Percentiles rank a stretch among this genome's conserved stretches.
Evolutionary conservation across 2,113 vertebrate species (phyloP).

Genomic region (Hucho hucho): DNA sequence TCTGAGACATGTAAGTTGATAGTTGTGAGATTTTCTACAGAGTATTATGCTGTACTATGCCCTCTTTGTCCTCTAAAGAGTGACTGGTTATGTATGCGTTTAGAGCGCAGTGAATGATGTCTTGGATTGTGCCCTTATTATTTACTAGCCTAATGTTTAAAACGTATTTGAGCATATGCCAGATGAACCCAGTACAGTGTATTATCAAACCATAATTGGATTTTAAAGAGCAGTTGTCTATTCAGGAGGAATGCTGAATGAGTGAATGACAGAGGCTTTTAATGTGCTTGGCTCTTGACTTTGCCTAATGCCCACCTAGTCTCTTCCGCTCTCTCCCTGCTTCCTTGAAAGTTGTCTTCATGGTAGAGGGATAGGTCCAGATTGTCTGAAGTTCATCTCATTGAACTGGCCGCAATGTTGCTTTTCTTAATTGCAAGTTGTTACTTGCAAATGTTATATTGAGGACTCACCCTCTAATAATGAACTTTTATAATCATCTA

Average conservation of each 20-base stretch:
- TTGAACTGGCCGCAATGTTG: neutral
- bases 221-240: constrained; percentile 14
- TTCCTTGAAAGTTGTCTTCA: too few species aligned
- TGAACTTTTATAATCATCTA: too few species aligned
- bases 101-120: neutral
- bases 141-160: neutral
- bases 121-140: neutral
- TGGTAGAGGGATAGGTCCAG: too few species aligned
- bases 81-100: neutral
- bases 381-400: neutral
- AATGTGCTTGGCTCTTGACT: too few species aligned
- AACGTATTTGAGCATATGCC: neutral
- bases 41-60: constrained; percentile 3
- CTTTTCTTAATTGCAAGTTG: neutral
- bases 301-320: too few species aligned
- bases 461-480: too few species aligned
- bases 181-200: neutral
- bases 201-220: constrained; percentile 7
- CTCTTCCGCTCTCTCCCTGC: too few species aligned
- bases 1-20: constrained; percentile 41
- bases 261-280: constrained; percentile 1
- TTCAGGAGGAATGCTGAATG: constrained; percentile 6
- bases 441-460: neutral
- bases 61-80: neutral
- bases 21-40: constrained; percentile 28